Evolutionary conservation across 2,113 vertebrate species (phyloP), one percentile per base, ranked within the genome.

Genomic region (Daphoenositta chrysoptera): DNA sequence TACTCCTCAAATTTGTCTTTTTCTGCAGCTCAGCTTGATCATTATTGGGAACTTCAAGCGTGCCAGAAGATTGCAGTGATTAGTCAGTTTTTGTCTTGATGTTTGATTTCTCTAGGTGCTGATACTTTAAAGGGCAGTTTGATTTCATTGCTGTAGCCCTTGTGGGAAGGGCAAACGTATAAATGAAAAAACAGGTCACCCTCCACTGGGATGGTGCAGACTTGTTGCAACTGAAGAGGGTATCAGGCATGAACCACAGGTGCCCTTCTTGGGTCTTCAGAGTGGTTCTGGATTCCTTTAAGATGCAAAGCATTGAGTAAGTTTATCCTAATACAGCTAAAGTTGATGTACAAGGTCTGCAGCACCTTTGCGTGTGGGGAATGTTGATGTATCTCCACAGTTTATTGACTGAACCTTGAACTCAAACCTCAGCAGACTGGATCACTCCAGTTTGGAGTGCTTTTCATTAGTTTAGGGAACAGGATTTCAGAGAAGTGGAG

Each of bases 291-390:
- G n/a, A 28, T 65, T 73, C 50, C 21, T 78, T 40, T 73, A 37
- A 56, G 40, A 26, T 39, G 15, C 42, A 31, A 60, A 70, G 15
- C 21, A 13, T 9, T 4, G 27, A 61, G 44, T 66, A 31, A 76
- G 21, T 66, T 35, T 50, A 42, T 58, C 26, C 24, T 58, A 58
- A n/a, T 35, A 60, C 20, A 51, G n/a, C 31, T 71, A 2, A 61
- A 51, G 31, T 51, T 51, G 61, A 58, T 58, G 4, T 42, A 11
- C 31, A 50, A 39, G 63, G 28, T 47, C 31, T 76, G 35, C 48
- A 53, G 31, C 30, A 2, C 31, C 16, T 68, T 42, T 13, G 6
- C 1, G 0, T 30, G 16, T 27, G 24, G 24, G 9, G 9, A 50
- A 26, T 26, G 10, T 50, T 44, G 15, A 12, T 47, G 7, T 13